These are phyloP conservation scores for Scolopax rusticola DNA, from an alignment of 2,797 vertebrate genomes.

Conservation along the genomic window DNA sequence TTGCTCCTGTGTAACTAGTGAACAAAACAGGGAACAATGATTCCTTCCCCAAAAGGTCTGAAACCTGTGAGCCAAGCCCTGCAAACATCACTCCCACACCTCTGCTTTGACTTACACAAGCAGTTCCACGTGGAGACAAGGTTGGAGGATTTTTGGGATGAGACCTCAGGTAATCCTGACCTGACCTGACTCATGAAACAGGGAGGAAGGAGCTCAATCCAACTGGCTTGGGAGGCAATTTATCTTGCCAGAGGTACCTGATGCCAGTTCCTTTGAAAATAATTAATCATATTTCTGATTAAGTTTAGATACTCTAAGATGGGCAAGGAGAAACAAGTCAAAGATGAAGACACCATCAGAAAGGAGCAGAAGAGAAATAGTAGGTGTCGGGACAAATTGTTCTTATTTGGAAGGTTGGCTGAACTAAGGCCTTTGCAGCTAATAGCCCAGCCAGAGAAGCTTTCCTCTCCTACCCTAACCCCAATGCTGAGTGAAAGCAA, in stretches of 20 bases:
- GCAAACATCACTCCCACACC: not conserved
- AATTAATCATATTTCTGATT: constrained; percentile 39
- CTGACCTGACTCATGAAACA: not conserved
- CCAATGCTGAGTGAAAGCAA: not conserved
- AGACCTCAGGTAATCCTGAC: constrained; percentile 51
- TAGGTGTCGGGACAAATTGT: not conserved
- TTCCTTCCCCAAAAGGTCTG: not conserved
- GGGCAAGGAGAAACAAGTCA: not conserved
- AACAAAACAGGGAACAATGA: not conserved
- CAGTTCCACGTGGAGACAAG: not conserved
- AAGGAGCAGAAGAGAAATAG: not conserved
- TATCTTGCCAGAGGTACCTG: constrained; percentile 13
- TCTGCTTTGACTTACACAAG: not conserved
- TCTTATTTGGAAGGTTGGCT: not conserved
- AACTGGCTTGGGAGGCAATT: not conserved
- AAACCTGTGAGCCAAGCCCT: not conserved
- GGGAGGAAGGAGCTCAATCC: constrained; percentile 26
- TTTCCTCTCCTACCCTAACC: not conserved
- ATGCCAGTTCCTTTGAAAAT: constrained; percentile 50
- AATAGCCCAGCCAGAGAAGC: not conserved
- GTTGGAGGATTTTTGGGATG: not conserved
- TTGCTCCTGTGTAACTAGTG: not conserved
- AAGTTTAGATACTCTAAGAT: not conserved
- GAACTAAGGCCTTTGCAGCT: not conserved
- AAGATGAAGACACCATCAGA: not conserved